A percentile compares a stretch with the other conserved stretches of the same genome.
These are phyloP conservation scores for Scotopteryx bipunctaria DNA, from an alignment of 2,888 invertebrate species.

Conservation along the genomic window DNA sequence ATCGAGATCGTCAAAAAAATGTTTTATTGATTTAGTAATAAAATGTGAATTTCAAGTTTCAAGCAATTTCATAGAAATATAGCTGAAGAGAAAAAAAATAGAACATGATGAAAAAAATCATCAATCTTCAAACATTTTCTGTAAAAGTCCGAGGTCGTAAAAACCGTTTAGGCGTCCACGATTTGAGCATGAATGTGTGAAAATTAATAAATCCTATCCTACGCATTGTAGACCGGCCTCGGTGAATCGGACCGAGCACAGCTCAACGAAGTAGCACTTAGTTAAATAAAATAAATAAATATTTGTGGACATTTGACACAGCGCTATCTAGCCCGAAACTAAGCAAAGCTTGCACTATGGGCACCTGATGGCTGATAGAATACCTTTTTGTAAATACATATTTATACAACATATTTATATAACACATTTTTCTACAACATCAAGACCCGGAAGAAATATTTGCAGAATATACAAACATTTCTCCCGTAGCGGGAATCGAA, in stretches of 20 bases:
- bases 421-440: too few relatives aligned
- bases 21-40: too few relatives aligned
- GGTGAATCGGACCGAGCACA: conserved; percentile 16
- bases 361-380: too few relatives aligned
- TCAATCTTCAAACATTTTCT: conserved; percentile 32
- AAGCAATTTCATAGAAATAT: background rate
- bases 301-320: too few relatives aligned
- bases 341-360: too few relatives aligned
- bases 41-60: background rate
- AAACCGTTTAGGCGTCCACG: conserved; percentile 36
- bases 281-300: background rate
- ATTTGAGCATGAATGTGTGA: conserved; percentile 52
- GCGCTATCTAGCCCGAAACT: too few relatives aligned
- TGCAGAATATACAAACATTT: too few relatives aligned
- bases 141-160: conserved; percentile 26
- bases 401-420: too few relatives aligned
- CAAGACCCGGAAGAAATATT: too few relatives aligned
- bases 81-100: background rate
- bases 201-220: conserved; percentile 62
- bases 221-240: conserved; percentile 41
- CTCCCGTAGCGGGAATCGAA: too few relatives aligned
- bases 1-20: too few relatives aligned
- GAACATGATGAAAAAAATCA: conserved; percentile 21
- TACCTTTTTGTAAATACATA: too few relatives aligned
- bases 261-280: background rate